A percentile compares a stretch with the other conserved stretches of the same genome.
These are phyloP conservation scores for Nothobranchius furzeri DNA, from an alignment of 2,113 vertebrate species.

Conservation along the genomic window DNA sequence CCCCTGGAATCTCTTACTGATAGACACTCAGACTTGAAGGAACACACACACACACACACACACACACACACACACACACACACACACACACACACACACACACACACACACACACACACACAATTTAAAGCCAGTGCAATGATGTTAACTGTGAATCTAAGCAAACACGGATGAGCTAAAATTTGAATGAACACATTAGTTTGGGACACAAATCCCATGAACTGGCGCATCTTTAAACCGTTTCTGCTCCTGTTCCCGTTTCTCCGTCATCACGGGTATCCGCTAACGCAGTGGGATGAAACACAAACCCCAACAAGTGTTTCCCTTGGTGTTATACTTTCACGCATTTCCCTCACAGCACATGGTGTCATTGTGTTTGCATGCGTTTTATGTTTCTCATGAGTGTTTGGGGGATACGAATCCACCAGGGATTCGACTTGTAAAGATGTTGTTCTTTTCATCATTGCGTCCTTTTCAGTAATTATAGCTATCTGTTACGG, in stretches of 20 bases:
- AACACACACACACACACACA: slow-evolving; percentile 2
- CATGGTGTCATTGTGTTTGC: slow-evolving; percentile 2
- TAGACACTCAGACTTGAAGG: slow-evolving; percentile 24
- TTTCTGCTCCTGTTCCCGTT: too few relatives aligned
- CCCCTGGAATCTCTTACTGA: slow-evolving; percentile 56
- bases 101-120: slow-evolving; percentile 1
- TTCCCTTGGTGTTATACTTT: slow-evolving; percentile 1
- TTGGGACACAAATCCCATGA: neutral
- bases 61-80: neutral
- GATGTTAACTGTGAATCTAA: neutral
- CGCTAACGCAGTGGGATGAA: neutral
- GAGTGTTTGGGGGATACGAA: slow-evolving; percentile 3
- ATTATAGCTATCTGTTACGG: slow-evolving; percentile 22
- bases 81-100: slow-evolving; percentile 2
- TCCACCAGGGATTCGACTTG: slow-evolving; percentile 27
- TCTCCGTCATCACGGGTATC: too few relatives aligned
- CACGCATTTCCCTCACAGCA: slow-evolving; percentile 6
- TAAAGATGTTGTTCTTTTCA: slow-evolving; percentile 23
- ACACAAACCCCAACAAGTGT: slow-evolving; percentile 26
- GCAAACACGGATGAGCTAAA: neutral
- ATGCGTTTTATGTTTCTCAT: slow-evolving; percentile 5
- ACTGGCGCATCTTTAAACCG: too few relatives aligned
- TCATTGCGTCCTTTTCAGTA: slow-evolving; percentile 3
- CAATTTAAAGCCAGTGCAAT: neutral
- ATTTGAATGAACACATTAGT: neutral